A percentile compares a stretch with the other conserved stretches of the same genome.
These are phyloP conservation scores for Paramuricea clavata DNA, from an alignment of 92 coral and sea anemone species.

Conservation along the genomic window DNA sequence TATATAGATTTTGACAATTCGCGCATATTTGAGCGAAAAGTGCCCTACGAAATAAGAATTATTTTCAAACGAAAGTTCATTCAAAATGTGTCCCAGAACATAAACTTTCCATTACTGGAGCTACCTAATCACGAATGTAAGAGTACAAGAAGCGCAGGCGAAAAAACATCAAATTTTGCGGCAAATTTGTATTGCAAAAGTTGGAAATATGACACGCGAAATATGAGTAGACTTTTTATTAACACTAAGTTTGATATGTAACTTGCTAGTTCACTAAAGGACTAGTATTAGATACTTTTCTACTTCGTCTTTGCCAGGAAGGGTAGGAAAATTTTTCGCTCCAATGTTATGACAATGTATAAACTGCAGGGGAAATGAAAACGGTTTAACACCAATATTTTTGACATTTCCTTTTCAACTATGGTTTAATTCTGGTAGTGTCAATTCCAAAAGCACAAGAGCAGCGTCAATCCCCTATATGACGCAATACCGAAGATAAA, in stretches of 20 bases:
- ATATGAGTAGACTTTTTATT: slow-evolving; percentile 1
- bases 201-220: neutral
- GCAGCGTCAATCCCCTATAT: neutral
- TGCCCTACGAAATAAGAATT: slow-evolving; percentile 10
- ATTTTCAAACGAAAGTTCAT: slow-evolving; percentile 2
- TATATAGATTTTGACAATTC: neutral
- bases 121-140: neutral
- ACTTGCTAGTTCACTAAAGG: no score
- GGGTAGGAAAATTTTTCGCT: neutral
- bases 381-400: neutral
- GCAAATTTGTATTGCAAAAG: neutral
- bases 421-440: neutral
- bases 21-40: neutral
- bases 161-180: neutral
- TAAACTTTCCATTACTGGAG: slow-evolving; percentile 2
- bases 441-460: neutral
- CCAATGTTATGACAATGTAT: neutral
- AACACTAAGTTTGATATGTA: slow-evolving; percentile 25
- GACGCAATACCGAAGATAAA: no score
- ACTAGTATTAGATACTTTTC: no score
- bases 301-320: neutral
- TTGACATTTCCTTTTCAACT: neutral
- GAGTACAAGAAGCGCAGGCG: neutral
- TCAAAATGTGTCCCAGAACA: neutral
- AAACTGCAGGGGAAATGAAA: neutral